Evolutionary conservation across 2,113 vertebrate genomes (phyloP).

Genomic region (Rhinichthys klamathensis): DNA sequence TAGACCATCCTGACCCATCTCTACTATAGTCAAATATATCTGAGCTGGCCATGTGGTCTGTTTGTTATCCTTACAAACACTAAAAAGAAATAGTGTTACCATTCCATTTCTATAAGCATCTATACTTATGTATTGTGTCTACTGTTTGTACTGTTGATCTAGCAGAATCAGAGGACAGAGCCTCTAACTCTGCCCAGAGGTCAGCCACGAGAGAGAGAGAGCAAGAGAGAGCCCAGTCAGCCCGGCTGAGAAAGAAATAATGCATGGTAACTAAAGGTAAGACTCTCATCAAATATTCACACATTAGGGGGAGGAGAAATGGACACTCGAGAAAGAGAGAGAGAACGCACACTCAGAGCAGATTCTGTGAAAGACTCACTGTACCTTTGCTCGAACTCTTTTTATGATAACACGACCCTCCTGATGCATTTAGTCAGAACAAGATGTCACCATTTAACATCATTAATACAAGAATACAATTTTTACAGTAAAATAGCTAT

Average conservation of each 20-base stretch:
- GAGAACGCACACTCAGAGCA: slow-evolving; percentile 29
- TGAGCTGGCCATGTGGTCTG: not conserved
- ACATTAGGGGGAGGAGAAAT: slow-evolving; percentile 58
- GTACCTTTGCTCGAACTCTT: slow-evolving; percentile 71
- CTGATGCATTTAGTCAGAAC: slow-evolving; percentile 59
- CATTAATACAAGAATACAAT: not conserved
- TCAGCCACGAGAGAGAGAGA: slow-evolving; percentile 48
- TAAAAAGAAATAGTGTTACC: not conserved
- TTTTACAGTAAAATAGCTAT: not conserved
- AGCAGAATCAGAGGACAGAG: slow-evolving; percentile 16
- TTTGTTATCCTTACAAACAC: not conserved
- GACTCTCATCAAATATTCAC: slow-evolving; percentile 80
- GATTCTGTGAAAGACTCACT: slow-evolving; percentile 42
- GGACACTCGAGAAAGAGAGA: slow-evolving; percentile 37
- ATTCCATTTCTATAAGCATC: not conserved
- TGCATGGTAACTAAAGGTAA: slow-evolving; percentile 86
- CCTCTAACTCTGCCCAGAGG: not conserved
- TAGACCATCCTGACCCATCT: not conserved
- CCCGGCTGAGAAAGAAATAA: slow-evolving; percentile 73
- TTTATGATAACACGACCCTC: slow-evolving; percentile 64
- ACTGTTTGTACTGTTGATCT: not conserved
- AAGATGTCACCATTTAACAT: not conserved
- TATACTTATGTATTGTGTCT: not conserved
- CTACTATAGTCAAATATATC: not conserved
- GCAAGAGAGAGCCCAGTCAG: slow-evolving; percentile 59